Evolutionary conservation across 2,888 invertebrate genomes (phyloP), one percentile per base, ranked within the genome.

Genomic region (Chaitophorus viminalis): DNA sequence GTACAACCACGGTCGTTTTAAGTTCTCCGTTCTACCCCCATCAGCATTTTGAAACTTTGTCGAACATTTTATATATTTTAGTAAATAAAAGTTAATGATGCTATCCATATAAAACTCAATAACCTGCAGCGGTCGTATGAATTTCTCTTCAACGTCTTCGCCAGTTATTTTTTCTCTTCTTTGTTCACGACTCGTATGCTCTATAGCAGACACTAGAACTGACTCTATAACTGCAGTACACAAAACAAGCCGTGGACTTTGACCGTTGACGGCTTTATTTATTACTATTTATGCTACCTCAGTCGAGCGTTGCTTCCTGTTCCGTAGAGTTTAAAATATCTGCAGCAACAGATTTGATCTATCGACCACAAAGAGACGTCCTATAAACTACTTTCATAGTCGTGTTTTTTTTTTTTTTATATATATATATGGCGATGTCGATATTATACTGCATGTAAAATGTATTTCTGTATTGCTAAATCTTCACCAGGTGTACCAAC

Each of bases 301-400:
- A 84, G 54, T 46, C 33, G 46, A 77, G 52, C n/a, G n/a, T n/a
- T 33, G 78, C 70, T 85, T 85, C 85, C 85, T 77, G 85, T 85
- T 70, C 68, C 33, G 60, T 46, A 25, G 31, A 25, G 46, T 82
- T 72, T 72, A 54, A 72, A 84, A 83, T 60, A 36, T 83, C 83
- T 60, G 39, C 54, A 46, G 33, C 36, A 1, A 5, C 31, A 39
- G 39, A 76, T 84, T 84, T 84, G 75, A 84, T 84, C 83, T 84
- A 84, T 84, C 65, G 83, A 65, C 60, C 65, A 31, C 75, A 39
- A 29, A 33, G 60, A 29, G 25, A 75, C 83, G 60, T 75, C 31
- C 31, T 39, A 75, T 75, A 75, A 76, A 75, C 75, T 75, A 65
- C 65, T 65, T 75, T 75, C 76, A 84, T 25, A 46, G 75, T 33